Evolutionary conservation across 1,140 invertebrate species (phyloP).

Genomic region (Calephelis nemesis): DNA sequence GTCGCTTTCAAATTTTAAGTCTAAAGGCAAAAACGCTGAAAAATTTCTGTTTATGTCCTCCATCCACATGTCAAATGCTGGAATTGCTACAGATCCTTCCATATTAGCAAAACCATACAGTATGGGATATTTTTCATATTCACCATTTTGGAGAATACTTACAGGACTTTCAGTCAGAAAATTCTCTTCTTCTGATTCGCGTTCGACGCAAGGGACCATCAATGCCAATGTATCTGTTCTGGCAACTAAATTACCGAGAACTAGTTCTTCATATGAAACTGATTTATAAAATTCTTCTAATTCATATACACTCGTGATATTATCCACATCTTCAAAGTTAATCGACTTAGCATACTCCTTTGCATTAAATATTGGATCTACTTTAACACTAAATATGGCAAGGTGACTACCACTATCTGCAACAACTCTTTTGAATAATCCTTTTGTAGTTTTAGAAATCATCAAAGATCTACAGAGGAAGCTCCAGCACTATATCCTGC

Average conservation of each 20-base stretch:
- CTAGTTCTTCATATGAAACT: slow-evolving; percentile 21
- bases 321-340: slow-evolving; percentile 33
- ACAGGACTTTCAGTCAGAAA: slow-evolving; percentile 37
- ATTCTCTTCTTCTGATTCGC: slow-evolving; percentile 28
- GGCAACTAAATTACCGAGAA: slow-evolving; percentile 19
- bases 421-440: too few relatives aligned
- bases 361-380: slow-evolving; percentile 37
- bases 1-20: slow-evolving; percentile 33
- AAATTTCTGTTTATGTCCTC: slow-evolving; percentile 40
- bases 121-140: slow-evolving; percentile 39
- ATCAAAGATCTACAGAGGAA: slow-evolving; percentile 27
- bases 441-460: slow-evolving; percentile 39
- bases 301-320: slow-evolving; percentile 25
- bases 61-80: slow-evolving; percentile 36
- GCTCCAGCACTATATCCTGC: slow-evolving; percentile 44
- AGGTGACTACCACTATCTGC: slow-evolving; percentile 7
- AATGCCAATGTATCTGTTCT: slow-evolving; percentile 25
- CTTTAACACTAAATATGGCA: slow-evolving; percentile 36
- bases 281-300: slow-evolving; percentile 45
- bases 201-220: slow-evolving; percentile 46
- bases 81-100: slow-evolving; percentile 38
- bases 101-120: slow-evolving; percentile 40
- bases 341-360: slow-evolving; percentile 33
- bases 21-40: slow-evolving; percentile 34
- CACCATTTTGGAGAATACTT: slow-evolving; percentile 41